These are phyloP conservation scores for Mya arenaria DNA, from an alignment of 1,140 invertebrate species.

Conservation along the genomic window DNA sequence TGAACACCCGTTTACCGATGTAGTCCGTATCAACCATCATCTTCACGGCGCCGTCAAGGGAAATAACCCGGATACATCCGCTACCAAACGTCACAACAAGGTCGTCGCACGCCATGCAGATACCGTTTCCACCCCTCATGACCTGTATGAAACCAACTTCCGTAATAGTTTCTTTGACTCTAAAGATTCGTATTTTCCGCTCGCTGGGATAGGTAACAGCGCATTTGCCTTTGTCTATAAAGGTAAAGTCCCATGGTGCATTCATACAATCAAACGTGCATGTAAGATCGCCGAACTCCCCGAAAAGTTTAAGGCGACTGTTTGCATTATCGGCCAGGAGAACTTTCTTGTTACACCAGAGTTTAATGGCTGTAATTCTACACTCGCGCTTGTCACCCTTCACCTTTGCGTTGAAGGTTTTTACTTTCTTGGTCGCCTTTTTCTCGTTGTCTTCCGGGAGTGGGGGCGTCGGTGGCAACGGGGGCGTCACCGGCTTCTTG, in stretches of 20 bases:
- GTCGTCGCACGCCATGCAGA: slow-evolving; percentile 39
- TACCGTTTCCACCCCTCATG: slow-evolving; percentile 20
- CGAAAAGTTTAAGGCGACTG: slow-evolving; percentile 39
- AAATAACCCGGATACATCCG: slow-evolving; percentile 39
- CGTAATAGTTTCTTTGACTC: slow-evolving; percentile 32
- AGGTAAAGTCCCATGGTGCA: slow-evolving; percentile 53
- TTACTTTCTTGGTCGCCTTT: slow-evolving; percentile 33
- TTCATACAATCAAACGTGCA: slow-evolving; percentile 4
- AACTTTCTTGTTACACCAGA: slow-evolving; percentile 46
- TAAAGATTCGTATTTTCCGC: slow-evolving; percentile 47
- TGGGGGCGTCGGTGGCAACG: slow-evolving; percentile 43
- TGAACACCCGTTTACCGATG: slow-evolving; percentile 51
- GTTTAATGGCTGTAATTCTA: slow-evolving; percentile 46
- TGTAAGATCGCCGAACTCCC: slow-evolving; percentile 31
- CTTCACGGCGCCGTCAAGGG: slow-evolving; percentile 42
- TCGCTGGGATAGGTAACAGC: slow-evolving; percentile 49
- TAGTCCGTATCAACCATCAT: slow-evolving; percentile 52
- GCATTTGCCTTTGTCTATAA: slow-evolving; percentile 50
- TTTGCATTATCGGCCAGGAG: slow-evolving; percentile 47
- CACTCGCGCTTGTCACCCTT: slow-evolving; percentile 50
- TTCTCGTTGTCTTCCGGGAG: slow-evolving; percentile 41
- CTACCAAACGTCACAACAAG: slow-evolving; percentile 36
- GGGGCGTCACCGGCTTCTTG: slow-evolving; percentile 26
- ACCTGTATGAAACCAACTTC: slow-evolving; percentile 18
- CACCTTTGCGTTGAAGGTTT: slow-evolving; percentile 46